Evolutionary conservation across 1,140 invertebrate species (phyloP), one percentile per base, ranked within the genome.

Genomic region (Apis florea): DNA sequence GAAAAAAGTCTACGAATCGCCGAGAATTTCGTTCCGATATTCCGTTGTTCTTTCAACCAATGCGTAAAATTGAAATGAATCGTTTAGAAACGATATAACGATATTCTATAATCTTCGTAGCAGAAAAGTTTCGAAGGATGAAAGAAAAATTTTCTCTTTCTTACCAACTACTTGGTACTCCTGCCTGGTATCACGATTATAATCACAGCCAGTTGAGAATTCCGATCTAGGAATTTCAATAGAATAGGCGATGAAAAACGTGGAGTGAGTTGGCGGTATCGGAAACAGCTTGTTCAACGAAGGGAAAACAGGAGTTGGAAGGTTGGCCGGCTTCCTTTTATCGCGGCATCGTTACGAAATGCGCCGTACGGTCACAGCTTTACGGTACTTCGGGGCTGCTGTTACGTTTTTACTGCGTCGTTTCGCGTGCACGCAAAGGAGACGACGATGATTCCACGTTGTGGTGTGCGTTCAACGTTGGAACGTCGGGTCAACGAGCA

Each of bases 331-430:
- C 75, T 84, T 40, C 86, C 89, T 88, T 90, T 92, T 93, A 92
- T 93, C 90, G 90, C 84, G 78, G 85, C 83, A 91, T 91, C 91
- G 89, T 93, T 88, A 89, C 90, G 89, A 92, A 93, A 90, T 92
- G 92, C 90, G 91, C 89, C 91, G 92, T 92, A 93, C 92, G 91
- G 87, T 91, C 90, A 87, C 89, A 92, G 92, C 92, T 94, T 94
- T 94, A 94, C 91, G 92, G 92, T 90, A 93, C 93, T 94, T 94
- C 85, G 83, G 92, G 89, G 90, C 77, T 86, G 91, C 89, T 90
- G 92, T 94, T 93, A 94, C 92, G 90, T 92, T 94, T 94, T 94
- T 94, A 94, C 93, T 92, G 82, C 93, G 83, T 91, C 90, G 90
- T 91, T 93, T 84, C 86, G 86, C 89, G 91, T 91, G 90, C 89